phyloP scores from a whole-genome alignment of 2,888 invertebrate species.

The Leucozona laternaria region DNA sequence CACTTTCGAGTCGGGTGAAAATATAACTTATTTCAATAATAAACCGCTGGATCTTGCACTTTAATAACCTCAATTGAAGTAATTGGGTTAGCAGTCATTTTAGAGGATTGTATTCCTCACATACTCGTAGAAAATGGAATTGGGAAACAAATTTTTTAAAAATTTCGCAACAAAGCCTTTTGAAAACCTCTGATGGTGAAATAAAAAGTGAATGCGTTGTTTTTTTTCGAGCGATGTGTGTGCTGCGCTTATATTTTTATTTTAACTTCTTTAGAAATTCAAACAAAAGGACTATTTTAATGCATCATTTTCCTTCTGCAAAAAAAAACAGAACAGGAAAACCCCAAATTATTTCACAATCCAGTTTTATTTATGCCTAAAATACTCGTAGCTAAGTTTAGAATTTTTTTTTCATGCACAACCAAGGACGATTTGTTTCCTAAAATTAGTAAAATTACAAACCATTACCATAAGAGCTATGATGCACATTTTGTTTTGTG shows the following conservation, averaged over 20 bases:
- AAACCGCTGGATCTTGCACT: too few species aligned
- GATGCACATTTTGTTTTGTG: constrained; percentile 21
- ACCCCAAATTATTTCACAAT: constrained; percentile 22
- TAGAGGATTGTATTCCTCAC: too few species aligned
- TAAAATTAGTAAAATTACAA: constrained; percentile 12
- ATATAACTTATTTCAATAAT: too few species aligned
- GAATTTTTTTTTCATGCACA: constrained; percentile 6
- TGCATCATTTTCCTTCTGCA: constrained; percentile 12
- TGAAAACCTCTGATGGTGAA: not conserved
- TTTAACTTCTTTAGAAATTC: not conserved
- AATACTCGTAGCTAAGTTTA: not conserved
- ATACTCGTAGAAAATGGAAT: too few species aligned
- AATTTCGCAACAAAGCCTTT: not conserved
- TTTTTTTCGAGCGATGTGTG: not conserved
- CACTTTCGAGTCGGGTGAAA: too few species aligned
- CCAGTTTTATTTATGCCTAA: not conserved
- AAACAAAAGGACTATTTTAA: constrained; percentile 23
- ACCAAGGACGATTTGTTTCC: constrained; percentile 22
- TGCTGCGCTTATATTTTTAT: not conserved
- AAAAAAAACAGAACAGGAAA: not conserved
- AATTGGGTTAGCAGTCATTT: too few species aligned
- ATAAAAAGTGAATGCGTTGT: not conserved
- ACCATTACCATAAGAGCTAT: not conserved
- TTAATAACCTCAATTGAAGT: too few species aligned
- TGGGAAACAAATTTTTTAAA: too few species aligned